phyloP scores from a whole-genome alignment of 1,140 invertebrate genomes.

The Bombus huntii region DNA sequence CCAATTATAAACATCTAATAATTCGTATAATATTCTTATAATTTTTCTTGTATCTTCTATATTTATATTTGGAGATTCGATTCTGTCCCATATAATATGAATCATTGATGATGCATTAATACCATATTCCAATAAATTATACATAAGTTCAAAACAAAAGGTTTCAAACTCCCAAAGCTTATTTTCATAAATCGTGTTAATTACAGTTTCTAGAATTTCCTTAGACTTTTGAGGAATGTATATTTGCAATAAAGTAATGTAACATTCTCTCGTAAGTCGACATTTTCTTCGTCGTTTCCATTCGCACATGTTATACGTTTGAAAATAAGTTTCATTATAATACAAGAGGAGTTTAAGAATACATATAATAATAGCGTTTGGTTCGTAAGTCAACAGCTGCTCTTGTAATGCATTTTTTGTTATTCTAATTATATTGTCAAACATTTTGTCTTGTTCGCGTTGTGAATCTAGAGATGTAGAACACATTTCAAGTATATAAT shows the following conservation, averaged over 20 bases:
- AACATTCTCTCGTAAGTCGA: constrained; percentile 64
- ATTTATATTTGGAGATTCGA: constrained; percentile 56
- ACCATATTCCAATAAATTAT: constrained; percentile 61
- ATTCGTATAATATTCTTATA: constrained; percentile 80
- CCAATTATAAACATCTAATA: constrained; percentile 81
- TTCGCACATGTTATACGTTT: constrained; percentile 44
- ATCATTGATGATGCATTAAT: constrained; percentile 58
- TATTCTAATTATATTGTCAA: constrained; percentile 43
- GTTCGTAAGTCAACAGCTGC: constrained; percentile 63
- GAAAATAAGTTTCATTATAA: constrained; percentile 52
- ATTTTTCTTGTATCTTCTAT: constrained; percentile 58
- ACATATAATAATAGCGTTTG: constrained; percentile 60
- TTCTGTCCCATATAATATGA: constrained; percentile 65
- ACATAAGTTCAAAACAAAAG: constrained; percentile 68
- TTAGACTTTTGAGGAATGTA: constrained; percentile 63
- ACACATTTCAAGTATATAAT: constrained; percentile 21
- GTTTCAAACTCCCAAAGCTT: constrained; percentile 72
- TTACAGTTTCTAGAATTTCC: constrained; percentile 61
- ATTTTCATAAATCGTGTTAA: constrained; percentile 65
- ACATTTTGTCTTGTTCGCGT: constrained; percentile 24
- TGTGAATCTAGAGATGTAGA: background rate
- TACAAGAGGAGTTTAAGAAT: constrained; percentile 64
- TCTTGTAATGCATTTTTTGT: constrained; percentile 17
- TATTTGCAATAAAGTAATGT: constrained; percentile 63
- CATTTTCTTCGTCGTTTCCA: constrained; percentile 71